Conservation (phyloP, 2,888 invertebrate species). For the Galerucella calmariensis region DNA sequence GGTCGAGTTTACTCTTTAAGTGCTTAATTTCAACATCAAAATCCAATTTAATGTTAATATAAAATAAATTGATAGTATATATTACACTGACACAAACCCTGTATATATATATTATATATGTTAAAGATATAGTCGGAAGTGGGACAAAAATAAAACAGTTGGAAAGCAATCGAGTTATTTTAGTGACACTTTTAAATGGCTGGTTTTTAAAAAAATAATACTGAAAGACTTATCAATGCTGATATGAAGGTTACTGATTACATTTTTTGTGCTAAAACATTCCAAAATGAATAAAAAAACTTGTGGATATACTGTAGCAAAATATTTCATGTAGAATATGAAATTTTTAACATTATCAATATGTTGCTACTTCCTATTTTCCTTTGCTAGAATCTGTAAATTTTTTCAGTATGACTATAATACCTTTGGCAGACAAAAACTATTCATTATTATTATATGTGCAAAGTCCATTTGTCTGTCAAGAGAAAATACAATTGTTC, state of each 20-base stretch:
- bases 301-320: slow-evolving; percentile 26
- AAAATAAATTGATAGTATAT: slow-evolving; percentile 35
- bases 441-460: background rate
- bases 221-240: slow-evolving; percentile 38
- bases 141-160: background rate
- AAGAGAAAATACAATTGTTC: background rate
- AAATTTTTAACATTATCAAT: slow-evolving; percentile 21
- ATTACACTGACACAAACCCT: slow-evolving; percentile 41
- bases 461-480: slow-evolving; percentile 6
- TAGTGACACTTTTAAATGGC: slow-evolving; percentile 1
- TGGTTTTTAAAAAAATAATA: slow-evolving; percentile 41
- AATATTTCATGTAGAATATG: slow-evolving; percentile 31
- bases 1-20: slow-evolving; percentile 24
- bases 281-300: slow-evolving; percentile 16
- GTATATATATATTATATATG: slow-evolving; percentile 31
- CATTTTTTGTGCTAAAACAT: slow-evolving; percentile 28
- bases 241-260: slow-evolving; percentile 39
- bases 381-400: slow-evolving; percentile 12
- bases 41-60: slow-evolving; percentile 29
- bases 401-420: slow-evolving; percentile 23
- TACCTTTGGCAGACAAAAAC: slow-evolving; percentile 24
- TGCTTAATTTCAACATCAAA: slow-evolving; percentile 41
- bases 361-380: slow-evolving; percentile 22
- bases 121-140: background rate
- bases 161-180: background rate